phyloP scores from a whole-genome alignment of 2,888 invertebrate genomes.

The Argyresthia albistria region DNA sequence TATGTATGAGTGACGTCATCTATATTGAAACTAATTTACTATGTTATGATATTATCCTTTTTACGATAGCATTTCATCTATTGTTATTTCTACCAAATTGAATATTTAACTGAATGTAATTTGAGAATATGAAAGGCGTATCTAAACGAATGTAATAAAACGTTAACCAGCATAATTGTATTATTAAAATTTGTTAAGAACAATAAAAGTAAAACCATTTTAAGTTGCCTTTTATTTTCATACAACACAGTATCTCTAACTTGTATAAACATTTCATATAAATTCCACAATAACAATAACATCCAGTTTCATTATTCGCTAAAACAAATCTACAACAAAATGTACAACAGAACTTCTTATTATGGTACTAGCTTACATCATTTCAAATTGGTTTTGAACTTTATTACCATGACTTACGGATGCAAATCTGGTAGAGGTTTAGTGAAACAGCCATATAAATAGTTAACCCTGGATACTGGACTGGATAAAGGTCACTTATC shows the following conservation, averaged over 20 bases:
- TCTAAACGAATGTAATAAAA: constrained; percentile 11
- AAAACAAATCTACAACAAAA: neutral
- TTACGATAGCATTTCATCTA: neutral
- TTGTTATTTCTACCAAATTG: neutral
- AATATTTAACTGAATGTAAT: neutral
- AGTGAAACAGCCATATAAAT: no score
- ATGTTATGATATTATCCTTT: neutral
- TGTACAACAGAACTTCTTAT: no score
- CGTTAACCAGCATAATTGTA: constrained; percentile 57
- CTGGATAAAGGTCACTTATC: no score
- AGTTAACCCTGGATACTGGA: no score
- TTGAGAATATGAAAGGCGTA: neutral
- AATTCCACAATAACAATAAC: neutral
- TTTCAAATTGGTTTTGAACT: no score
- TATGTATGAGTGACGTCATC: no score
- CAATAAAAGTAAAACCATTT: constrained; percentile 52
- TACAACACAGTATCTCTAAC: neutral
- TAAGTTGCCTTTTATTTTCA: constrained; percentile 34
- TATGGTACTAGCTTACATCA: no score
- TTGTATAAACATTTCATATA: neutral
- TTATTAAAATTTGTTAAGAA: constrained; percentile 53
- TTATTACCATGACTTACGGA: no score
- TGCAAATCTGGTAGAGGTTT: no score
- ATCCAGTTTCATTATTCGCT: neutral
- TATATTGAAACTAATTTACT: no score